A percentile compares a stretch with the other conserved stretches of the same genome.
Evolutionary conservation across 2,113 vertebrate species (phyloP).

Genomic region (Uria lomvia): DNA sequence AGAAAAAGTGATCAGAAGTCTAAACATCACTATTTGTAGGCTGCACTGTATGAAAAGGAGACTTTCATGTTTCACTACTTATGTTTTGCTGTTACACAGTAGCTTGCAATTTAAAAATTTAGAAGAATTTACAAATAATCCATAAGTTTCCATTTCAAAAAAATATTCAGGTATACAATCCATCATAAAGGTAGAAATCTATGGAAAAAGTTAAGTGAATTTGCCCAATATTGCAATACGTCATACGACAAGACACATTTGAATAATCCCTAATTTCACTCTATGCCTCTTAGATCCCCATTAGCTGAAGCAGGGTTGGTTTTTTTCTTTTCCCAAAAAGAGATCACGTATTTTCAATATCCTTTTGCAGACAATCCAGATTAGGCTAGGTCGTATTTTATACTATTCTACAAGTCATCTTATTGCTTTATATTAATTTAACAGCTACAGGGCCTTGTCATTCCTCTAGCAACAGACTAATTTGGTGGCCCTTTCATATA

Average conservation of each 20-base stretch:
- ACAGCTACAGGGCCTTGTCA: background rate
- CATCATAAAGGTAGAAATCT: background rate
- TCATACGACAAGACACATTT: background rate
- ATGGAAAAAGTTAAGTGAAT: background rate
- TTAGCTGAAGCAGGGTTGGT: background rate
- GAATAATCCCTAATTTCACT: background rate
- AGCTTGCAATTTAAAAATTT: background rate
- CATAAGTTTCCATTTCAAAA: background rate
- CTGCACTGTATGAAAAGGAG: background rate
- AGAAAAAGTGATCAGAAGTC: background rate
- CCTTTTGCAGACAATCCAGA: background rate
- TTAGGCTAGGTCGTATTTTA: background rate
- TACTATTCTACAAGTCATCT: background rate
- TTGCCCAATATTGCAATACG: background rate
- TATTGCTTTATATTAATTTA: background rate
- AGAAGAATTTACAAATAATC: background rate
- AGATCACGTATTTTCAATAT: background rate
- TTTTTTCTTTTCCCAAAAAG: background rate
- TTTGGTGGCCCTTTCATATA: background rate
- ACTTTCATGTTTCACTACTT: background rate
- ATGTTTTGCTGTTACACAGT: background rate
- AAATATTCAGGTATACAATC: background rate
- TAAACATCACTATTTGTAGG: background rate
- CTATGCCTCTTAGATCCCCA: background rate
- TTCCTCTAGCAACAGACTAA: background rate